phyloP scores from a whole-genome alignment of 2,888 invertebrate genomes.

The Nemotelus nigrinus region DNA sequence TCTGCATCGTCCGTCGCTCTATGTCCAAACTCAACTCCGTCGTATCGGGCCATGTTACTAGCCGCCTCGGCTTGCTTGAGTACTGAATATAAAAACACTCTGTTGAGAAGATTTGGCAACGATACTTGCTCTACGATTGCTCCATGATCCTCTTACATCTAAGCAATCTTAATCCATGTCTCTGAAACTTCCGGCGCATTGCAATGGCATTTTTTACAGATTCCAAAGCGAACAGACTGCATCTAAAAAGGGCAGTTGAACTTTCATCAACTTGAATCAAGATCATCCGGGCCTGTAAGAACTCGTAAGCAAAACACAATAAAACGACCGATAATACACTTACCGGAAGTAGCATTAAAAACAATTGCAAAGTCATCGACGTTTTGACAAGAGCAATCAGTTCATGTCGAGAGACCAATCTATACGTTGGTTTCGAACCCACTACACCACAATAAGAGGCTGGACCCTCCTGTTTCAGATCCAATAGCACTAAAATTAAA shows the following conservation, averaged over 20 bases:
- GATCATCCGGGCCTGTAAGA: slow-evolving; percentile 71
- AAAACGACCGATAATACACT: no score
- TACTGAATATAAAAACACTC: slow-evolving; percentile 92
- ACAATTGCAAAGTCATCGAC: slow-evolving; percentile 82
- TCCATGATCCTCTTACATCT: slow-evolving; percentile 78
- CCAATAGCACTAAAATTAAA: slow-evolving; percentile 83
- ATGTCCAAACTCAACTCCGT: slow-evolving; percentile 91
- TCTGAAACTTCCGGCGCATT: slow-evolving; percentile 76
- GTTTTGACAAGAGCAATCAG: slow-evolving; percentile 91
- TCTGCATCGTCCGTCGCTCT: slow-evolving; percentile 78
- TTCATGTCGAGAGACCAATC: slow-evolving; percentile 90
- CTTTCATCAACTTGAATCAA: slow-evolving; percentile 83
- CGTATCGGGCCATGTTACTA: slow-evolving; percentile 97
- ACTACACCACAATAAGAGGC: slow-evolving; percentile 95
- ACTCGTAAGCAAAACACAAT: no score
- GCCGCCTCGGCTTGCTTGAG: slow-evolving; percentile 95
- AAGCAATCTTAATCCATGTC: slow-evolving; percentile 81
- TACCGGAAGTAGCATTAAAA: slow-evolving; percentile 82
- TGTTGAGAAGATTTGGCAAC: slow-evolving; percentile 88
- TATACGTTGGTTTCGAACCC: slow-evolving; percentile 97
- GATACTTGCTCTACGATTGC: slow-evolving; percentile 75
- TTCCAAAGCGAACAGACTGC: slow-evolving; percentile 78
- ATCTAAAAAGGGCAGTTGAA: slow-evolving; percentile 67
- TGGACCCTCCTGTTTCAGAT: slow-evolving; percentile 98
- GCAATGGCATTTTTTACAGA: slow-evolving; percentile 90